phyloP scores from a whole-genome alignment of 2,888 invertebrate species.

The Drosophila meridiana region DNA sequence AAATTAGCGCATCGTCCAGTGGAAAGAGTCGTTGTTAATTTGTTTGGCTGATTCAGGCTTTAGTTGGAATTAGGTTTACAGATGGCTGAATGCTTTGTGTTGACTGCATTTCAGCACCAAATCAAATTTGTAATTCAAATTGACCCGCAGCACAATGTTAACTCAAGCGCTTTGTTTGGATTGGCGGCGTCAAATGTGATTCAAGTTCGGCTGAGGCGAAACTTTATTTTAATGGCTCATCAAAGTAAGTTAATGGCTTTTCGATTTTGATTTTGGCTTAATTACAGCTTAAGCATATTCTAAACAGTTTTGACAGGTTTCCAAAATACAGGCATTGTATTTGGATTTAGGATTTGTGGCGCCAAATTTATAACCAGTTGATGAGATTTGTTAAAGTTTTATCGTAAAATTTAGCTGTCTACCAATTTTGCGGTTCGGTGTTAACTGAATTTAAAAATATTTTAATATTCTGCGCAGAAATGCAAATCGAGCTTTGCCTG shows the following conservation, averaged over 20 bases:
- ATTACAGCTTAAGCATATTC: conserved; percentile 63
- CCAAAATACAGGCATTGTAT: conserved; percentile 18
- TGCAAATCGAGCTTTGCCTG: conserved; percentile 35
- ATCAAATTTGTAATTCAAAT: conserved; percentile 73
- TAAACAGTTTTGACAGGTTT: conserved; percentile 61
- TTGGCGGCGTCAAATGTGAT: conserved; percentile 51
- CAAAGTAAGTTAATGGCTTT: conserved; percentile 71
- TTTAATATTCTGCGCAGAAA: conserved; percentile 42
- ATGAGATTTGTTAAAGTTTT: conserved; percentile 24
- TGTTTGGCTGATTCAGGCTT: conserved; percentile 43
- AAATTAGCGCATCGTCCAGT: conserved; percentile 72
- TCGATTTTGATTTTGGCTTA: conserved; percentile 64
- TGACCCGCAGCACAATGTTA: conserved; percentile 32
- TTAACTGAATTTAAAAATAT: conserved; percentile 40
- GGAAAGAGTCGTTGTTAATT: conserved; percentile 39
- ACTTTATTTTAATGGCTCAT: conserved; percentile 72
- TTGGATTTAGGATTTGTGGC: conserved; percentile 22
- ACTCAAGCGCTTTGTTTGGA: conserved; percentile 39
- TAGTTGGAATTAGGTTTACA: conserved; percentile 54
- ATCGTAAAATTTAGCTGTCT: not conserved
- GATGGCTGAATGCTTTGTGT: conserved; percentile 70
- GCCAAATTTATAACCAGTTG: conserved; percentile 52
- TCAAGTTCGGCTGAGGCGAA: conserved; percentile 52
- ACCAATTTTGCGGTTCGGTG: conserved; percentile 31
- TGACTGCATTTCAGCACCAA: conserved; percentile 64